Evolutionary conservation across 2,888 invertebrate species (phyloP).

Genomic region (Sepiola atlantica): DNA sequence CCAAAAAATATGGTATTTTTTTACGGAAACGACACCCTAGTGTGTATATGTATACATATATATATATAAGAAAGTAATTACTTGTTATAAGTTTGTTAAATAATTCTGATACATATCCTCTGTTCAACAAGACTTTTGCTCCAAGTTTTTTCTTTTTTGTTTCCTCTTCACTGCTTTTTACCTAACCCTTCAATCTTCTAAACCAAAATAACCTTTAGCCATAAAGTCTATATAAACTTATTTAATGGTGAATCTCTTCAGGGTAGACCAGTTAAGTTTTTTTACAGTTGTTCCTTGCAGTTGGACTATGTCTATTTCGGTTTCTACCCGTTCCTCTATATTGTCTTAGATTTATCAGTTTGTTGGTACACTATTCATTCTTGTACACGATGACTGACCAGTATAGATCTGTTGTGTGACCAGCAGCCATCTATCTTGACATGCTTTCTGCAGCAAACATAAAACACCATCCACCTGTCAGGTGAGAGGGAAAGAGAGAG

Average conservation of each 20-base stretch:
- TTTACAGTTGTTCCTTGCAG: background rate
- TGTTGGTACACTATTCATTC: conserved; percentile 4
- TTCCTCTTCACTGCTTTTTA: background rate
- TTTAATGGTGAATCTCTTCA: background rate
- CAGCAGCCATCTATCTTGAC: background rate
- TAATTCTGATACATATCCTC: background rate
- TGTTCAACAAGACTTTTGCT: background rate
- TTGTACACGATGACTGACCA: background rate
- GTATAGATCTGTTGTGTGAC: conserved; percentile 32
- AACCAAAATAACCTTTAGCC: background rate
- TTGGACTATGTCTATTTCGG: background rate
- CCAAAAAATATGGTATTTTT: no score
- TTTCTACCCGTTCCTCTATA: background rate
- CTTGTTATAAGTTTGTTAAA: background rate
- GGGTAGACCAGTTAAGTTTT: background rate
- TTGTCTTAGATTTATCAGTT: background rate
- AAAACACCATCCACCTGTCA: conserved; percentile 7
- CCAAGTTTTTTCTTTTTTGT: background rate
- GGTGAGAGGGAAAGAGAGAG: background rate
- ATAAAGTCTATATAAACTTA: background rate
- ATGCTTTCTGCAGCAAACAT: background rate
- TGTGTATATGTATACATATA: background rate
- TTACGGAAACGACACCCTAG: no score
- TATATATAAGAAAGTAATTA: background rate
- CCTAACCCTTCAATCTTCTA: background rate